These are phyloP conservation scores for Paraplagusia blochii DNA, from an alignment of 2,113 vertebrate genomes.

Conservation along the genomic window DNA sequence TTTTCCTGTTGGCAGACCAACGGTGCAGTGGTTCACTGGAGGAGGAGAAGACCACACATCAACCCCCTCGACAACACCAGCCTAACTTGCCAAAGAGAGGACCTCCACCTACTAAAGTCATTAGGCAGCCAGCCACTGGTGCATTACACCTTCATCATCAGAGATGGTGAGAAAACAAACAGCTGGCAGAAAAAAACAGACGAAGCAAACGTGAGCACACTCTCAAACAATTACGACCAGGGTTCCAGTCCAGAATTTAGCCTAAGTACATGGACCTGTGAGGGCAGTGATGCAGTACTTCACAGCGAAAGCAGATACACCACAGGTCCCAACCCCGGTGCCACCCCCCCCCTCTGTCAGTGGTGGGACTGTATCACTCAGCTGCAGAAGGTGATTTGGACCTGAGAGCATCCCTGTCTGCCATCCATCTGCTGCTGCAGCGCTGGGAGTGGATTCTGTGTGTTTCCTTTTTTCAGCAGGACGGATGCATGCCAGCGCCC, in stretches of 20 bases:
- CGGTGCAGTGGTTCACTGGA: conserved; percentile 25
- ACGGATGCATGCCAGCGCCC: conserved; percentile 43
- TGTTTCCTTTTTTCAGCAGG: conserved; percentile 43
- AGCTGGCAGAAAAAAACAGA: conserved; percentile 9
- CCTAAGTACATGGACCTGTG: conserved; percentile 6
- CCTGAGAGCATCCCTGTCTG: conserved; percentile 46
- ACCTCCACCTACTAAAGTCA: conserved; percentile 46
- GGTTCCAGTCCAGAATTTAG: background rate
- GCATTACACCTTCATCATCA: conserved; percentile 37
- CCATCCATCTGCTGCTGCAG: conserved; percentile 63
- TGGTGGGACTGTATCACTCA: conserved; percentile 47
- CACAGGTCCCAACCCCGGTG: conserved; percentile 10
- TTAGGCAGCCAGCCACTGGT: conserved; percentile 43
- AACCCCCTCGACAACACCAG: conserved; percentile 59
- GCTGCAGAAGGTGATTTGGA: conserved; percentile 63
- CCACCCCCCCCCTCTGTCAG: background rate
- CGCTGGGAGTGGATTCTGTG: conserved; percentile 35
- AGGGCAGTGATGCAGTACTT: background rate
- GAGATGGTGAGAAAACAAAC: conserved; percentile 33
- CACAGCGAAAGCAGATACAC: conserved; percentile 3
- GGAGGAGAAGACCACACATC: conserved; percentile 47
- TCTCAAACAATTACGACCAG: conserved; percentile 1
- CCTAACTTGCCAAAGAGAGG: conserved; percentile 30
- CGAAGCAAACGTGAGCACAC: conserved; percentile 6
- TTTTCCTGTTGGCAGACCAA: conserved; percentile 48